Evolutionary conservation across 2,888 invertebrate species (phyloP), one percentile per base, ranked within the genome.

Genomic region (Dryomyza anilis): DNA sequence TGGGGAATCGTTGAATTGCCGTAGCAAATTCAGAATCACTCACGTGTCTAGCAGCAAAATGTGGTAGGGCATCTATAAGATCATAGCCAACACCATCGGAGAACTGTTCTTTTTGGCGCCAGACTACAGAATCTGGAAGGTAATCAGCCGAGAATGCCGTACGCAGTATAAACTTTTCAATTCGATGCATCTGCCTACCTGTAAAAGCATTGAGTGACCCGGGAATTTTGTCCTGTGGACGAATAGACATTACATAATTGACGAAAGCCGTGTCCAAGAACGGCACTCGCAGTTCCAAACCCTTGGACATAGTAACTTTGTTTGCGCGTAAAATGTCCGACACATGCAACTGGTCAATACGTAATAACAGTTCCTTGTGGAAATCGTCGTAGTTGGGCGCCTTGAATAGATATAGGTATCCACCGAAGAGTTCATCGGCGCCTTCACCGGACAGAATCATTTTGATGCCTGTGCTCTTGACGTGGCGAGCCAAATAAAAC

Each of bases 371-470:
- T 83, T 96, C 96, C 45, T 88, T 85, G 72, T 94, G 91, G 10
- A 89, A 94, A 6, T 87, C 89, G 30, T 85, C 80, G 10, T 88
- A 83, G 67, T 86, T 87, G 14, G 95, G 95, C 1, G 95, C 94
- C 74, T 95, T 94, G 79, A 94, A 90, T 82, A 97, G 97, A 81
- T 97, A 97, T 78, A 96, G 92, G 77, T 97, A 95, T 0, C 97
- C 97, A 74, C 96, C 96, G n/a, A 95, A 94, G 53, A 97, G 83
- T 84, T 97, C 97, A 82, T 97, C 97, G 0, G 96, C 94, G 1
- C 97, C 97, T 85, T 97, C 97, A 1, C 97, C 97, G 68, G 96
- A 96, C 69, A 94, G 89, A 59, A 97, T 87, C 58, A 96, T 95
- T 43, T 93, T 94, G 0, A 94, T 90, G 70, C 95, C 90, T 0